Evolutionary conservation across 2,888 invertebrate genomes (phyloP).

Genomic region (Cerceris ruficornis): DNA sequence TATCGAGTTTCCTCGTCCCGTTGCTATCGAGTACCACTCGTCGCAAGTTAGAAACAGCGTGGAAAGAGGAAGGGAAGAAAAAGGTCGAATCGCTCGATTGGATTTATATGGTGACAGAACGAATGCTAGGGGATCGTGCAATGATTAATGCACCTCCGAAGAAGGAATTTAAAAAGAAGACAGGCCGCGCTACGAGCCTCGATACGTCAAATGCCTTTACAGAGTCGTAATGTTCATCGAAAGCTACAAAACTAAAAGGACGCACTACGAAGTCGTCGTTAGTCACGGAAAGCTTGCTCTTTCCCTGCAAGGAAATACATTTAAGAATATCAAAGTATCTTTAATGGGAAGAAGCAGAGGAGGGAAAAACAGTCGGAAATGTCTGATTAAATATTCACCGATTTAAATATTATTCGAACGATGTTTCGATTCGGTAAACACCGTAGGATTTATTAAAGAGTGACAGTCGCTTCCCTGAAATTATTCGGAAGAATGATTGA

Average conservation of each 20-base stretch:
- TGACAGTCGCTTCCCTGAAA: neutral
- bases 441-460: neutral
- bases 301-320: neutral
- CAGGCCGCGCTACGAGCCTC: neutral
- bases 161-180: slow-evolving; percentile 12
- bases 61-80: slow-evolving; percentile 15
- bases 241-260: neutral
- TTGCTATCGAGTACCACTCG: slow-evolving; percentile 23
- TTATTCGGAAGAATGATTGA: slow-evolving; percentile 7
- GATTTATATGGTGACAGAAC: slow-evolving; percentile 9
- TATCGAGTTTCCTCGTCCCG: slow-evolving; percentile 38
- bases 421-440: slow-evolving; percentile 8
- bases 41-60: slow-evolving; percentile 10
- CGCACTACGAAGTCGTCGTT: neutral
- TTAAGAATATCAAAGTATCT: neutral
- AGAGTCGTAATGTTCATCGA: neutral
- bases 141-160: slow-evolving; percentile 20
- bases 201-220: neutral
- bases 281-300: neutral
- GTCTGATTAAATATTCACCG: neutral
- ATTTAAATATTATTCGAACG: neutral
- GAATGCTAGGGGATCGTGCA: slow-evolving; percentile 2
- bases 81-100: slow-evolving; percentile 23
- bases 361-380: no score
- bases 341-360: neutral